Percentiles rank a stretch among this genome's conserved stretches.
Conservation (phyloP, 2,888 invertebrate genomes). For the Dasysyrphus albostriatus region DNA sequence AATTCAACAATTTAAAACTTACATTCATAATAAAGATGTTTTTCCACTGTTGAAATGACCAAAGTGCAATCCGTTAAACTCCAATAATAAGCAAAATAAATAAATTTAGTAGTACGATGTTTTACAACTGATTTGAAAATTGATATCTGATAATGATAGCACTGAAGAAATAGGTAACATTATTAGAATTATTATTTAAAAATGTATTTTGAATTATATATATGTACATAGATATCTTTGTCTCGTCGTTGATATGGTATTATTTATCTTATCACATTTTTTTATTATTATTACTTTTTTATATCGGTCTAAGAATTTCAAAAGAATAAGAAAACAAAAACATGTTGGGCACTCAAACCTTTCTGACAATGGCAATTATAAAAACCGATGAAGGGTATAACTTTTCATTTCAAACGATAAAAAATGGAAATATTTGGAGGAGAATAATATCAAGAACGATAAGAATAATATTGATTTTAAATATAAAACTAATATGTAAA, state of each 20-base stretch:
- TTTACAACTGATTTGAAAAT: conserved; percentile 3
- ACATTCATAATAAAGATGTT: neutral
- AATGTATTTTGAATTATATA: neutral
- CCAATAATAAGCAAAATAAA: neutral
- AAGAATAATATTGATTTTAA: neutral
- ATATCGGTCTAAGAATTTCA: conserved; percentile 26
- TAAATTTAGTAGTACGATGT: neutral
- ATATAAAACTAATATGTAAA: neutral
- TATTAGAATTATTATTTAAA: neutral
- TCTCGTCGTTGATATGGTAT: conserved; percentile 28
- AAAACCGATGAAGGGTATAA: neutral
- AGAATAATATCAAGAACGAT: neutral
- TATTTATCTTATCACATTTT: conserved; percentile 66
- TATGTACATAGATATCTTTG: neutral
- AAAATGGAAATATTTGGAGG: neutral
- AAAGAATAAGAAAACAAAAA: conserved; percentile 10
- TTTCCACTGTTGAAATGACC: neutral
- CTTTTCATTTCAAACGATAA: conserved; percentile 1
- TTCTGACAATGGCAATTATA: neutral
- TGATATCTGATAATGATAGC: neutral
- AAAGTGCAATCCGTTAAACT: neutral
- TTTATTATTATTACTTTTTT: conserved; percentile 41
- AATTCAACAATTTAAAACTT: neutral
- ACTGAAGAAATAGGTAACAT: neutral
- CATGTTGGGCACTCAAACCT: neutral